Evolutionary conservation across 2,888 invertebrate species (phyloP), one percentile per base, ranked within the genome.

Genomic region (Cremastinae sp.): DNA sequence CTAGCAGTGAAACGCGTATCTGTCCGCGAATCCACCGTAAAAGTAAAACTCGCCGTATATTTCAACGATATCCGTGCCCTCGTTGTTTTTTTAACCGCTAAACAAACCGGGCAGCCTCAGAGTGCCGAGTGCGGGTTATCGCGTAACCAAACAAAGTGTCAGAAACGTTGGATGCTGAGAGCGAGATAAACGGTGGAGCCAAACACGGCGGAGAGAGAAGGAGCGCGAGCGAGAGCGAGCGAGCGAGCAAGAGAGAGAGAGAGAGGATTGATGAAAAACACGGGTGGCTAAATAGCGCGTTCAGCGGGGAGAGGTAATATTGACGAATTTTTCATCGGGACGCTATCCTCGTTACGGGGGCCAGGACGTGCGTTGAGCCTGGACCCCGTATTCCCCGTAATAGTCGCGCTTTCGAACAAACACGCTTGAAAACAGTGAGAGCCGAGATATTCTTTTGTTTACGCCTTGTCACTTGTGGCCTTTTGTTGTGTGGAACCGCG

Each of bases 1-100:
- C 85, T 86, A 85, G 85, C 83, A 86, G 85, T 85, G 84, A 87
- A 87, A 87, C 86, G 87, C 87, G 87, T 87, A 87, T 83, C 83
- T 83, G 84, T 86, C 85, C 84, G 82, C 81, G 51, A 62, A 74
- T 28, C 51, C 12, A 43, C 20, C 79, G 47, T 28, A 38, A 68
- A 68, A 45, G 75, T 79, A 78, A 83, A 81, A 84, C 79, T 81
- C 80, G 82, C 80, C 82, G 84, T 81, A 81, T 84, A 81, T 84
- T 82, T 75, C 83, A 79, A 73, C 79, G 75, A 78, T 78, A 80
- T 77, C 79, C 4, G 58, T 41, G 7, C 72, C 78, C 77, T 76
- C 71, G 66, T 64, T 78, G 78, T 70, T 61, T 66, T 49, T 71
- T 59, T 14, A 41, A 56, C 68, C 43, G 43, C 53, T 8, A 18